phyloP scores from a whole-genome alignment of 53 echinoderm and acorn worm genomes.

The Arbacia lixula region DNA sequence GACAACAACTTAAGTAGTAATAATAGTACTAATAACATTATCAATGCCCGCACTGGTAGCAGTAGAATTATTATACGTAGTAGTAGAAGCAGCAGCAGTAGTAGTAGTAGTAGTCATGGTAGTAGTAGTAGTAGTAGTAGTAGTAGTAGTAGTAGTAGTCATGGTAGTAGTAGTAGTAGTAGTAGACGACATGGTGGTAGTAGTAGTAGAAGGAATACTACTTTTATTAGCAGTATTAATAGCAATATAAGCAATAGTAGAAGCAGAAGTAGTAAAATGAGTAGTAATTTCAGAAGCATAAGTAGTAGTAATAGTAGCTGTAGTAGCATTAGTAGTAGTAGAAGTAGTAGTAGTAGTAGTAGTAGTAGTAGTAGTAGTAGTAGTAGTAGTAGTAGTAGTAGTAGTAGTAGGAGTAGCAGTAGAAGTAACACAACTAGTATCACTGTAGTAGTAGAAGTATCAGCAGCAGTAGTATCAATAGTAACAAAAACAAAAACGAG shows the following conservation, averaged over 20 bases:
- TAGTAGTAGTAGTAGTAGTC: conserved; percentile 10
- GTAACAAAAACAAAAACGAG: background rate
- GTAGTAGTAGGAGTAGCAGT: conserved; percentile 1
- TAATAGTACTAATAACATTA: too few relatives aligned
- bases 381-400: conserved; percentile 17
- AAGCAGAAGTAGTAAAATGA: conserved; percentile 13
- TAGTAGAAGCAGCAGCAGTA: too few relatives aligned
- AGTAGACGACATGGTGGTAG: background rate
- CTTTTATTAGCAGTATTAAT: background rate
- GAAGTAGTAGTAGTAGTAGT: conserved; percentile 10
- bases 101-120: too few relatives aligned
- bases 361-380: conserved; percentile 38
- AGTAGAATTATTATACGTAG: too few relatives aligned
- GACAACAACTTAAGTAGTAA: too few relatives aligned
- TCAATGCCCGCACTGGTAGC: too few relatives aligned
- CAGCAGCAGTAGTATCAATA: background rate
- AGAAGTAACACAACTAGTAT: background rate
- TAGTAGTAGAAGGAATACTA: background rate
- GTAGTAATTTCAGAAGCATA: background rate
- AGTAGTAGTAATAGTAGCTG: background rate
- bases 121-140: conserved; percentile 12
- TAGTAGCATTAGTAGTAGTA: conserved; percentile 7
- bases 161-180: conserved; percentile 16
- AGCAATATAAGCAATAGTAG: conserved; percentile 1
- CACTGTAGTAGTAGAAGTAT: background rate